Conservation (phyloP, 1,140 invertebrate species). For the Drosophila varians region DNA sequence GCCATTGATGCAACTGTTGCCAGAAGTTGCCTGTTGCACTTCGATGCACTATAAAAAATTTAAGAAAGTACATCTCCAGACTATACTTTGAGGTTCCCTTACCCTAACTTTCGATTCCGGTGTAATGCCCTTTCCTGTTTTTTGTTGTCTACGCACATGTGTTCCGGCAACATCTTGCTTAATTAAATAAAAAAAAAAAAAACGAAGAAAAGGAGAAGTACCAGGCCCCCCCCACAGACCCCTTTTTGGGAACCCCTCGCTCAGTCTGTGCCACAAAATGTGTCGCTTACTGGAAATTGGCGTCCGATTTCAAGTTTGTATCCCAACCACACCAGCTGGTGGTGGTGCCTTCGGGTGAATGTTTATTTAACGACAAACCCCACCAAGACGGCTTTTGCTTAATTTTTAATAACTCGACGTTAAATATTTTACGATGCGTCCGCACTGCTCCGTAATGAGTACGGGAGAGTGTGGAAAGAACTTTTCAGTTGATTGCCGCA, state of each 20-base stretch:
- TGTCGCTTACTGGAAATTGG: conserved; percentile 39
- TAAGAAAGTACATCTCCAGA: too few species aligned
- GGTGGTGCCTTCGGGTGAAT: conserved; percentile 31
- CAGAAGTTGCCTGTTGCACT: conserved; percentile 19
- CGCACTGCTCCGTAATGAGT: conserved; percentile 25
- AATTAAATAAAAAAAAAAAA: conserved; percentile 43
- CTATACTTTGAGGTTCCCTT: background rate
- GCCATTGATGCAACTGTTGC: conserved; percentile 70
- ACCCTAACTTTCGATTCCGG: too few species aligned
- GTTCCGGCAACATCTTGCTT: conserved; percentile 68
- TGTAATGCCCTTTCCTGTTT: conserved; percentile 5
- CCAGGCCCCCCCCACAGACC: background rate
- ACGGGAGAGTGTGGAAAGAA: conserved; percentile 17
- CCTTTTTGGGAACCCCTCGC: background rate
- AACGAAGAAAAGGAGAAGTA: conserved; percentile 1
- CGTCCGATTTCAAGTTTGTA: conserved; percentile 47
- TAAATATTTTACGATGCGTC: conserved; percentile 58
- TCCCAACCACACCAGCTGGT: conserved; percentile 21
- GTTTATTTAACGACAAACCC: conserved; percentile 50
- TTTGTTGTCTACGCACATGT: conserved; percentile 53
- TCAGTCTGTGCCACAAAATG: conserved; percentile 22
- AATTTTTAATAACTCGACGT: conserved; percentile 63
- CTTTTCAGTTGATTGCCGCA: conserved; percentile 26
- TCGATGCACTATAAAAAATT: background rate
- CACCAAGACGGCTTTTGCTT: conserved; percentile 26